Evolutionary conservation across 2,888 invertebrate species (phyloP).

Genomic region (Acleris holmiana): DNA sequence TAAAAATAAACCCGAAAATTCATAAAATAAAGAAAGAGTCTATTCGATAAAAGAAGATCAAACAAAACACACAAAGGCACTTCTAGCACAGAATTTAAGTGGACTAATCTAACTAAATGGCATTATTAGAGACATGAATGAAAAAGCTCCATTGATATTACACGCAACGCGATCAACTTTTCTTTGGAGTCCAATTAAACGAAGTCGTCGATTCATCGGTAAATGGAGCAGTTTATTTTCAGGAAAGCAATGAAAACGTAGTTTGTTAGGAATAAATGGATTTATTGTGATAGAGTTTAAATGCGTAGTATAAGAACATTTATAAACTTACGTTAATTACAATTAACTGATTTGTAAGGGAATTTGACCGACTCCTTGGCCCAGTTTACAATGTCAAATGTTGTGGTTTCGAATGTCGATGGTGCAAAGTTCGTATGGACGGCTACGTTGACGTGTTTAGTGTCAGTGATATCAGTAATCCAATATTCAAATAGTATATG

Average conservation of each 20-base stretch:
- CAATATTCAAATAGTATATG: too few relatives aligned
- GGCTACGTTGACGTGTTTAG: too few relatives aligned
- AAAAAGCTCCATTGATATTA: constrained; percentile 30
- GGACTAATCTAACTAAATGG: not conserved
- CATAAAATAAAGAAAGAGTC: too few relatives aligned
- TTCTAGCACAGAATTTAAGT: not conserved
- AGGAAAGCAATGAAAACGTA: constrained; percentile 32
- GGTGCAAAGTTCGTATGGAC: too few relatives aligned
- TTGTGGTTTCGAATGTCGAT: too few relatives aligned
- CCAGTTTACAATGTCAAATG: too few relatives aligned
- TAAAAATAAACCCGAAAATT: too few relatives aligned
- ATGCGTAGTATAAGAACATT: not conserved
- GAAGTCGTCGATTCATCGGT: constrained; percentile 33
- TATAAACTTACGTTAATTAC: not conserved
- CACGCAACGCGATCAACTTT: constrained; percentile 32
- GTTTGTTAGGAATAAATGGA: constrained; percentile 18
- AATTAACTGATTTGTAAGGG: too few relatives aligned
- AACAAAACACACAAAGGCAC: too few relatives aligned
- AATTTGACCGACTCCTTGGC: too few relatives aligned
- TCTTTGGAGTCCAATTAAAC: constrained; percentile 32
- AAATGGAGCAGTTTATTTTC: constrained; percentile 29
- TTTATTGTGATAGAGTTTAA: constrained; percentile 25
- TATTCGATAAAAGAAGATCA: too few relatives aligned
- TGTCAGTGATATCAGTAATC: too few relatives aligned
- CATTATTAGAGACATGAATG: constrained; percentile 25